Conservation (phyloP, 2,113 vertebrate species). For the Bubo blakistoni region DNA sequence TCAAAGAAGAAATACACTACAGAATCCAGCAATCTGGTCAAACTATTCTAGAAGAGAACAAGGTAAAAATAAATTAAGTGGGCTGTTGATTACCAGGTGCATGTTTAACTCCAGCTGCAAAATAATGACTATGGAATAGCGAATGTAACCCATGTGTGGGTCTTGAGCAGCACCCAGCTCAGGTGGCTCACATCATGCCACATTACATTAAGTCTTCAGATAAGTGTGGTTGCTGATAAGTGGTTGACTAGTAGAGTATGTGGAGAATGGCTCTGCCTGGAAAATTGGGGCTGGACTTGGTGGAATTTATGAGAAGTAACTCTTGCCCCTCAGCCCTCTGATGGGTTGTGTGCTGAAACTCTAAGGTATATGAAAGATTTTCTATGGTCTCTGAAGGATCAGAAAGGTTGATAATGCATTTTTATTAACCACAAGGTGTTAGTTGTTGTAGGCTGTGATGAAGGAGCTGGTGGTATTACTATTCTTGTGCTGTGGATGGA, state of each 20-base stretch:
- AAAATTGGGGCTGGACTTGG: neutral
- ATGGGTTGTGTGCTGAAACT: neutral
- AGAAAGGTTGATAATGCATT: neutral
- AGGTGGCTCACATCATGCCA: neutral
- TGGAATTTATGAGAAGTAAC: neutral
- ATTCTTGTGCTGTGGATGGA: neutral
- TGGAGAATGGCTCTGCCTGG: neutral
- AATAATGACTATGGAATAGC: neutral
- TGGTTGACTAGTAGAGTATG: neutral
- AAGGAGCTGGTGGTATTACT: neutral
- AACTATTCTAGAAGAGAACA: neutral
- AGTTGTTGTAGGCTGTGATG: neutral
- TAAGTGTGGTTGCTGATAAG: accelerated
- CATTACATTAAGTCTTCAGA: neutral
- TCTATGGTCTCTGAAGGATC: neutral
- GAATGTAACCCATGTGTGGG: neutral
- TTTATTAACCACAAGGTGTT: neutral
- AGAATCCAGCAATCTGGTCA: neutral
- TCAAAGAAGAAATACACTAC: neutral
- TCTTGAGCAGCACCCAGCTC: neutral
- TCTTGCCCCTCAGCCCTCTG: neutral
- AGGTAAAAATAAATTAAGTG: neutral
- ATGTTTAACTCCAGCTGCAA: neutral
- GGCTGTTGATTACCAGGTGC: neutral
- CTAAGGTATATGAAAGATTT: neutral